phyloP scores from a whole-genome alignment of 1,140 invertebrate genomes.

The Rhyzopertha dominica region DNA sequence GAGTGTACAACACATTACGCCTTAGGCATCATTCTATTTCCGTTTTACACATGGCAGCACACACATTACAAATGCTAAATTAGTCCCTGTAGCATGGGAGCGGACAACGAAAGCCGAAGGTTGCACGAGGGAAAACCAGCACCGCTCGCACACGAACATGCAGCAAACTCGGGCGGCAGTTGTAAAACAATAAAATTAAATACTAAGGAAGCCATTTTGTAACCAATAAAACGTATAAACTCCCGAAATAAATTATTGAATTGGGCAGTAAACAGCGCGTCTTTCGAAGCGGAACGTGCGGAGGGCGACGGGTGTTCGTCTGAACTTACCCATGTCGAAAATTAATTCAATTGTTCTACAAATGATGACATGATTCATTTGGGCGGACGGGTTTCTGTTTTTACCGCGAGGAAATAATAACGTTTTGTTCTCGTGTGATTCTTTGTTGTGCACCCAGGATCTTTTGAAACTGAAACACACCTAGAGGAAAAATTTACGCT shows the following conservation, averaged over 20 bases:
- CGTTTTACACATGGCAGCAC: constrained; percentile 44
- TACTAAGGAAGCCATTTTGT: constrained; percentile 22
- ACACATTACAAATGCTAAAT: constrained; percentile 40
- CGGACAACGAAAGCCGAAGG: constrained; percentile 28
- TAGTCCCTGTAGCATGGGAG: constrained; percentile 21
- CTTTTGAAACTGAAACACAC: constrained; percentile 1
- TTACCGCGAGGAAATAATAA: constrained; percentile 7
- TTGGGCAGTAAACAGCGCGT: constrained; percentile 31
- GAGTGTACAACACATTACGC: constrained; percentile 29
- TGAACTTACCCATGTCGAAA: constrained; percentile 42
- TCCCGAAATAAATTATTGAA: constrained; percentile 30
- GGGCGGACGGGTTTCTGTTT: too few relatives aligned
- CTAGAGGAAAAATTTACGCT: constrained; percentile 1
- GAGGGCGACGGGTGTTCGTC: constrained; percentile 5
- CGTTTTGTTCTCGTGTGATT: background rate
- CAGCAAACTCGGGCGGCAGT: constrained; percentile 20
- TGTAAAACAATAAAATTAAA: constrained; percentile 31
- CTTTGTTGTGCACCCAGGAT: background rate
- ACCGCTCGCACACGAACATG: background rate
- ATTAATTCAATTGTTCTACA: constrained; percentile 46
- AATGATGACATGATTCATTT: constrained; percentile 21
- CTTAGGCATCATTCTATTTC: constrained; percentile 40
- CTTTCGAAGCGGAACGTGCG: constrained; percentile 25
- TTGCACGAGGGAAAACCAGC: constrained; percentile 14
- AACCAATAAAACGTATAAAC: constrained; percentile 30